A percentile compares a stretch with the other conserved stretches of the same genome.
phyloP scores from a whole-genome alignment of 2,113 vertebrate species.

The Empidonax traillii region DNA sequence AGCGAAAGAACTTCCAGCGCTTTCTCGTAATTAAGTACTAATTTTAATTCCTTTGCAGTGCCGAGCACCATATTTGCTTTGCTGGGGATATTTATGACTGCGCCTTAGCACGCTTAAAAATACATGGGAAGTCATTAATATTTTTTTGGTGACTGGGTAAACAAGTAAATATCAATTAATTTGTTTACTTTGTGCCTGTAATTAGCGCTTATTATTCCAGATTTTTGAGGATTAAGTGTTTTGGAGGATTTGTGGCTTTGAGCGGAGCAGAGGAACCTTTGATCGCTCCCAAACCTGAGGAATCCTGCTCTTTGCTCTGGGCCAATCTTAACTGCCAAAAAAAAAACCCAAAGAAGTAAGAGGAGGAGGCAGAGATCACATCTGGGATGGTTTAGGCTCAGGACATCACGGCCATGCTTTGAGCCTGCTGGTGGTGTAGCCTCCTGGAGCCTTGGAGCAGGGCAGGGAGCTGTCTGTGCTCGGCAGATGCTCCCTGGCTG shows the following conservation, averaged over 20 bases:
- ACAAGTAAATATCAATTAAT: slow-evolving; percentile 62
- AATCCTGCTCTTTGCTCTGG: not conserved
- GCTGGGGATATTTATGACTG: slow-evolving; percentile 64
- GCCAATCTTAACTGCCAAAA: not conserved
- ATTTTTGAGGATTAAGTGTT: not conserved
- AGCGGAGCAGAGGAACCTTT: not conserved
- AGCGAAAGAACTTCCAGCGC: slow-evolving; percentile 70
- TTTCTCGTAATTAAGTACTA: slow-evolving; percentile 72
- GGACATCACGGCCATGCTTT: not conserved
- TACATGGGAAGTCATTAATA: slow-evolving; percentile 61
- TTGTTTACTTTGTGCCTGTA: slow-evolving; percentile 47
- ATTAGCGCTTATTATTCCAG: slow-evolving; percentile 13
- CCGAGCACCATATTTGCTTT: slow-evolving; percentile 65
- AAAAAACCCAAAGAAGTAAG: not conserved
- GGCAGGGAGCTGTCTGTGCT: not conserved
- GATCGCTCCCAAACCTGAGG: not conserved
- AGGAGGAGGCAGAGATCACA: not conserved
- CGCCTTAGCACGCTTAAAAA: slow-evolving; percentile 32
- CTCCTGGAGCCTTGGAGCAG: not conserved
- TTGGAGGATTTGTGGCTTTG: not conserved
- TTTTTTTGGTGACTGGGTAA: slow-evolving; percentile 6
- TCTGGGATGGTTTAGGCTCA: not conserved
- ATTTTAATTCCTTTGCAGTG: slow-evolving; percentile 69
- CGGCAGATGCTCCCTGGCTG: not conserved
- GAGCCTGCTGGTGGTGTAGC: not conserved